Evolutionary conservation across 2,888 invertebrate species (phyloP).

Genomic region (Lepidocyrtinus sp.): DNA sequence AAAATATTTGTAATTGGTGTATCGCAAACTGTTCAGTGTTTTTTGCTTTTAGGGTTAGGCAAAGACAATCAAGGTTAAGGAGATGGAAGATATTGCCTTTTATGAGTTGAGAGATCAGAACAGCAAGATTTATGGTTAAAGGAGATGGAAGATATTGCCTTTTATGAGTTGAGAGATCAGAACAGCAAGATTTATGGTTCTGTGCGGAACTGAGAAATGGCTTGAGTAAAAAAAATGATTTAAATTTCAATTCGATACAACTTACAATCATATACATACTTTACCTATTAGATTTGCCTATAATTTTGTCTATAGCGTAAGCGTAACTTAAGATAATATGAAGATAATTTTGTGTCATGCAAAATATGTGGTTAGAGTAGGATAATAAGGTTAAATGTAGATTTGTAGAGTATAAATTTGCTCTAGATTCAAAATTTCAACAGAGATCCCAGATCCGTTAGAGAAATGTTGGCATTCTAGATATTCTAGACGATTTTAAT

Average conservation of each 20-base stretch:
- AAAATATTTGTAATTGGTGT: conserved; percentile 13
- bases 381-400: conserved; percentile 9
- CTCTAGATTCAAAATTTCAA: conserved; percentile 4
- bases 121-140: conserved; percentile 9
- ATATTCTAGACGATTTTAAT: not conserved
- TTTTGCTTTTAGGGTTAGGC: not conserved
- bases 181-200: conserved; percentile 1
- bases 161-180: conserved; percentile 1
- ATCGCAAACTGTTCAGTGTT: not conserved
- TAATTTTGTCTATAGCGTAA: too few relatives aligned
- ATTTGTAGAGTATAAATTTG: conserved; percentile 7
- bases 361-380: not conserved
- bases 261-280: too few relatives aligned
- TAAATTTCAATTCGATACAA: not conserved
- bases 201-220: not conserved
- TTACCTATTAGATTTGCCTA: too few relatives aligned
- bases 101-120: not conserved
- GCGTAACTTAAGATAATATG: not conserved
- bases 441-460: conserved; percentile 2
- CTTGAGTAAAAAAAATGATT: not conserved
- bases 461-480: not conserved
- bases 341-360: not conserved
- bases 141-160: not conserved
- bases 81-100: not conserved
- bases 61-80: not conserved